These are phyloP conservation scores for Meriones unguiculatus DNA, from an alignment of 2,113 vertebrate genomes.

Conservation along the genomic window DNA sequence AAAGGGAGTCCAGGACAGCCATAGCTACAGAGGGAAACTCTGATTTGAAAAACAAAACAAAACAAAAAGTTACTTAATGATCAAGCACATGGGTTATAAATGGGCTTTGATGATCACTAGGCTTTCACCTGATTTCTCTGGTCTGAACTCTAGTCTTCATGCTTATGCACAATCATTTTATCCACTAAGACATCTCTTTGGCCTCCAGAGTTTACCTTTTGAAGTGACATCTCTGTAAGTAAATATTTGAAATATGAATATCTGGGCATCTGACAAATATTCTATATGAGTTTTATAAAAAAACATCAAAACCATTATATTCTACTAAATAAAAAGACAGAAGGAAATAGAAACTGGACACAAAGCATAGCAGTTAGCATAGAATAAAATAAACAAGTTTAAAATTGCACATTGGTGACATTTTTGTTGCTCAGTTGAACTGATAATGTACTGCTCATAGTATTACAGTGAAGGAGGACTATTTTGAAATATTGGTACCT, in stretches of 20 bases:
- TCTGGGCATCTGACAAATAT: not conserved
- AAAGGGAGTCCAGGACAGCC: too few species aligned
- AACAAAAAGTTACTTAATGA: not conserved
- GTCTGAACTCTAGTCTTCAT: not conserved
- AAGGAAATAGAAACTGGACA: not conserved
- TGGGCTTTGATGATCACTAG: not conserved
- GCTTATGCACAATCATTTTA: too few species aligned
- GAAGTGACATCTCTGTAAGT: not conserved
- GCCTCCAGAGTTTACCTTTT: not conserved
- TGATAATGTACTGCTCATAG: not conserved
- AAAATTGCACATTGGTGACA: not conserved
- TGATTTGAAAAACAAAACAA: too few species aligned
- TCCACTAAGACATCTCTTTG: not conserved
- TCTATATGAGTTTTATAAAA: not conserved
- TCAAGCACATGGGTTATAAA: not conserved
- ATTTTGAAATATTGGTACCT: not conserved
- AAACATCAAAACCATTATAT: not conserved
- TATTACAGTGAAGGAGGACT: slow-evolving; percentile 26
- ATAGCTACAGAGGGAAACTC: too few species aligned
- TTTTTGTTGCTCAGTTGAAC: not conserved
- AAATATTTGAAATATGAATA: not conserved
- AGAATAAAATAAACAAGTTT: not conserved
- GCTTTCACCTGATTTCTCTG: not conserved
- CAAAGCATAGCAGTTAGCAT: not conserved
- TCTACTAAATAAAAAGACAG: not conserved